phyloP scores from a whole-genome alignment of 1,140 invertebrate species.

The Lepidostoma basale region DNA sequence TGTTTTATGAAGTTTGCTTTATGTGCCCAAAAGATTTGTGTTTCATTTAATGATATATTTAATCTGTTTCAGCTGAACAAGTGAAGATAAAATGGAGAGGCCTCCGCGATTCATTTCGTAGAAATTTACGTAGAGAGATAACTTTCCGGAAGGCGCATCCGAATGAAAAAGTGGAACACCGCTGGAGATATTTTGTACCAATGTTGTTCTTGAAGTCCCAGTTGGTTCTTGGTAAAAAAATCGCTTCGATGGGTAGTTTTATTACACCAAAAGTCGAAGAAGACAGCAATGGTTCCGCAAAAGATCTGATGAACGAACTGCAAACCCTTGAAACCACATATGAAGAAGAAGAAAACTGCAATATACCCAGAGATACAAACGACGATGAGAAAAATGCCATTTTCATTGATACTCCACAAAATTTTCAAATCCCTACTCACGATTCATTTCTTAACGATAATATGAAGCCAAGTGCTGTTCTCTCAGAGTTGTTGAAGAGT shows the following conservation, averaged over 20 bases:
- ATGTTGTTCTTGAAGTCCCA: conserved; percentile 8
- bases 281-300: neutral
- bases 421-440: neutral
- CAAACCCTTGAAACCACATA: neutral
- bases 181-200: conserved; percentile 18
- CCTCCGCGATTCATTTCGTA: conserved; percentile 19
- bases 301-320: neutral
- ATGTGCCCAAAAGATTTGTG: neutral
- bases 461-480: conserved; percentile 1
- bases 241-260: neutral
- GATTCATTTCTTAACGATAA: neutral
- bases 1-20: neutral
- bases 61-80: neutral
- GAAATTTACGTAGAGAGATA: conserved; percentile 1
- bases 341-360: conserved; percentile 1
- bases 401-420: neutral
- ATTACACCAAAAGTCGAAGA: conserved; percentile 7
- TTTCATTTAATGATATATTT: neutral
- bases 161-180: neutral
- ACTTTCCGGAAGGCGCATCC: conserved; percentile 3
- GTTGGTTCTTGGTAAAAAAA: neutral
- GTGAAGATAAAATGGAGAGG: conserved; percentile 26
- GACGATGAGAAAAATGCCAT: neutral
- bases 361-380: neutral
- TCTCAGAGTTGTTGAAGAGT: conserved; percentile 14